Conservation (phyloP, 2,888 invertebrate genomes). For the Omphaloscelis lunosa region DNA sequence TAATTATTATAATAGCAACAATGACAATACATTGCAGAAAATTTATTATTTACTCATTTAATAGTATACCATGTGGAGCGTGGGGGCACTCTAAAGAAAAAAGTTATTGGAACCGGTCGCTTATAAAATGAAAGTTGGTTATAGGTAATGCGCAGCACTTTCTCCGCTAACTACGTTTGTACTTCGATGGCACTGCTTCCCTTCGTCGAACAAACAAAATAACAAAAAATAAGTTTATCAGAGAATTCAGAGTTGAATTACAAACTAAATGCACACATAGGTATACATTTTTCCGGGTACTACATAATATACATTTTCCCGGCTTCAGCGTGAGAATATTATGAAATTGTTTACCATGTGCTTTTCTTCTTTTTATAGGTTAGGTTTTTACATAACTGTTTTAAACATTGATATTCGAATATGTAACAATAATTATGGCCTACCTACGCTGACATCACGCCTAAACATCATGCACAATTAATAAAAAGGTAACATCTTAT, state of each 20-base stretch:
- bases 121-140: conserved; percentile 84
- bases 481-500: background rate
- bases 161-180: conserved; percentile 77
- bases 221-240: background rate
- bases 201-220: conserved; percentile 20
- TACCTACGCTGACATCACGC: background rate
- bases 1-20: background rate
- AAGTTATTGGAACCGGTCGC: conserved; percentile 80
- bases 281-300: background rate
- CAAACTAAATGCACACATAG: background rate
- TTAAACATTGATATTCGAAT: background rate
- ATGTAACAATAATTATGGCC: background rate
- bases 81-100: conserved; percentile 64
- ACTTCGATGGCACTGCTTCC: conserved; percentile 49
- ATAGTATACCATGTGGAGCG: conserved; percentile 37
- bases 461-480: background rate
- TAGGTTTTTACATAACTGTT: background rate
- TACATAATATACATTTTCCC: background rate
- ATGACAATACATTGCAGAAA: conserved; percentile 8
- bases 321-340: background rate
- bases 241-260: background rate
- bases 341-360: background rate
- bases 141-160: conserved; percentile 82
- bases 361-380: background rate
- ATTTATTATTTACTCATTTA: background rate